Evolutionary conservation across 92 coral and sea anemone genomes (phyloP).

Genomic region (Heliopora coerulea): DNA sequence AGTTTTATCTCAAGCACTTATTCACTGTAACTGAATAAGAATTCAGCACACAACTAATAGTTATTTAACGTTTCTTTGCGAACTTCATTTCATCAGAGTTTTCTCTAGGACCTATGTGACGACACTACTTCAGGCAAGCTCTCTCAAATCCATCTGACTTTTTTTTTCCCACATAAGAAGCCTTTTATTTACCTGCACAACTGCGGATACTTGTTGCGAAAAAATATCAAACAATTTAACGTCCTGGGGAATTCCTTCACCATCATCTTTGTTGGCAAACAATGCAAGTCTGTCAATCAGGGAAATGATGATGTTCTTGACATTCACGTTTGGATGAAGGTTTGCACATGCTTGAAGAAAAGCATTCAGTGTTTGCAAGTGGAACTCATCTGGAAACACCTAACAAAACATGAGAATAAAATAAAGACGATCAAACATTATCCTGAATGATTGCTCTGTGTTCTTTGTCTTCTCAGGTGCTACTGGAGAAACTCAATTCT

Average conservation of each 20-base stretch:
- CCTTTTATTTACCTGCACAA: conserved; percentile 84
- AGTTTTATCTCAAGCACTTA: too few species aligned
- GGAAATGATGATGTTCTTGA: conserved; percentile 95
- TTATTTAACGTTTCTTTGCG: too few species aligned
- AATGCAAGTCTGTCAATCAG: conserved; percentile 82
- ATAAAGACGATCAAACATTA: background rate
- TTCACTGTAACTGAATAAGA: too few species aligned
- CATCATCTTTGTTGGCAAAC: conserved; percentile 96
- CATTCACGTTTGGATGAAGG: conserved; percentile 86
- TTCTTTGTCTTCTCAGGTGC: too few species aligned
- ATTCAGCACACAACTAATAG: too few species aligned
- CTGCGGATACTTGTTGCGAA: conserved; percentile 94
- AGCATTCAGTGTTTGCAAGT: conserved; percentile 78
- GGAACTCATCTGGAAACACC: conserved; percentile 99
- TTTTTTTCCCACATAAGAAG: too few species aligned
- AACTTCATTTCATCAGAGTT: too few species aligned
- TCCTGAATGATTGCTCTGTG: background rate
- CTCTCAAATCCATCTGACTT: too few species aligned
- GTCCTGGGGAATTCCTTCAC: conserved; percentile 90
- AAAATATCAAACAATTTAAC: conserved; percentile 86
- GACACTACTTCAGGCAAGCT: too few species aligned
- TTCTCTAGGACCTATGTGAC: too few species aligned
- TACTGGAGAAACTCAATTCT: too few species aligned
- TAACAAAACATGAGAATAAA: conserved; percentile 16
- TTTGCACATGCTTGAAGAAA: conserved; percentile 90